These are phyloP conservation scores for Empis stercorea DNA, from an alignment of 2,888 invertebrate species.

Conservation along the genomic window DNA sequence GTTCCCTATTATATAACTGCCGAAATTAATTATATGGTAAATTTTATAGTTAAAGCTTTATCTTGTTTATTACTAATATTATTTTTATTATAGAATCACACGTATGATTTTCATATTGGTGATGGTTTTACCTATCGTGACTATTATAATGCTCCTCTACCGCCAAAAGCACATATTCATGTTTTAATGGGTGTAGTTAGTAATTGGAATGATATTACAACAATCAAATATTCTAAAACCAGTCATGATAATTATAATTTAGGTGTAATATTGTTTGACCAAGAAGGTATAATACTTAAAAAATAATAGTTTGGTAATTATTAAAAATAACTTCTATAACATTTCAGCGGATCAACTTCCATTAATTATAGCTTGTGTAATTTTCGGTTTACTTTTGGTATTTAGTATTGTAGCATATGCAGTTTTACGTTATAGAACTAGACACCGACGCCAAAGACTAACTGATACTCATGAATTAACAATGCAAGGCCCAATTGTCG, in stretches of 20 bases:
- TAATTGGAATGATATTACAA: slow-evolving; percentile 49
- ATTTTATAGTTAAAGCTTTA: slow-evolving; percentile 7
- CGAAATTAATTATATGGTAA: slow-evolving; percentile 53
- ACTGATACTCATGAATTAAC: slow-evolving; percentile 56
- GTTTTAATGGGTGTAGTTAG: slow-evolving; percentile 61
- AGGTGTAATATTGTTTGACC: slow-evolving; percentile 23
- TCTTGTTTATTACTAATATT: background rate
- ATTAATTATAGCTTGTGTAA: slow-evolving; percentile 50
- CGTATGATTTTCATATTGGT: slow-evolving; percentile 61
- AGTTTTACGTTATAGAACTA: slow-evolving; percentile 35
- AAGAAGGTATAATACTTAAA: slow-evolving; percentile 35
- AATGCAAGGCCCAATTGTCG: slow-evolving; percentile 64
- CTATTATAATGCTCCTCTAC: slow-evolving; percentile 64
- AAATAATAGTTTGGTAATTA: background rate
- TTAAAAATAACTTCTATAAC: background rate
- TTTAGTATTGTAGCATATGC: slow-evolving; percentile 43
- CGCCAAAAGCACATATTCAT: slow-evolving; percentile 47
- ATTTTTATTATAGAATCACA: slow-evolving; percentile 37
- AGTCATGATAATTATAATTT: slow-evolving; percentile 31
- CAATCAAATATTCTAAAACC: slow-evolving; percentile 49
- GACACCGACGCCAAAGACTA: slow-evolving; percentile 33
- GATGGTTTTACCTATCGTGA: slow-evolving; percentile 59
- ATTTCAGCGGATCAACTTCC: slow-evolving; percentile 25
- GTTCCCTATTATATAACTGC: slow-evolving; percentile 73
- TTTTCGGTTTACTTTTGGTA: slow-evolving; percentile 52